phyloP scores from a whole-genome alignment of 2,797 vertebrate species.

The Scleropages formosus region DNA sequence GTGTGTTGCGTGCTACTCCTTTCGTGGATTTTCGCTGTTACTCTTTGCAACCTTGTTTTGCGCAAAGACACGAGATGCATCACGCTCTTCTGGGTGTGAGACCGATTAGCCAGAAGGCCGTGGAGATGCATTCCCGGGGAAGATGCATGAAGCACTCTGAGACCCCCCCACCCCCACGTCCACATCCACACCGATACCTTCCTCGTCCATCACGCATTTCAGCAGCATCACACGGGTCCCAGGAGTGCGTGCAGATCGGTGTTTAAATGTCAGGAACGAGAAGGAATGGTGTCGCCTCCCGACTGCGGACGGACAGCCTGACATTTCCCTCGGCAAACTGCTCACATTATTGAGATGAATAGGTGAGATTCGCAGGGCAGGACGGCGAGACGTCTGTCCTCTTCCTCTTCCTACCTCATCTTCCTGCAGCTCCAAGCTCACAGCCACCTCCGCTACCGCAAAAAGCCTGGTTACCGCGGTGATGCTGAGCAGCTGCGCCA shows the following conservation, averaged over 20 bases:
- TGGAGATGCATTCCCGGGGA: not conserved
- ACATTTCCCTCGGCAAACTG: slow-evolving; percentile 2
- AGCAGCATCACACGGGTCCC: too few species aligned
- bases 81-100: not conserved
- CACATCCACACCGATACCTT: too few species aligned
- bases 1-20: too few species aligned
- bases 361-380: too few species aligned
- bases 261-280: not conserved
- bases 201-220: not conserved
- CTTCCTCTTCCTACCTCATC: slow-evolving; percentile 1
- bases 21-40: too few species aligned
- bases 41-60: too few species aligned
- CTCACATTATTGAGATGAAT: not conserved
- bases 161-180: not conserved
- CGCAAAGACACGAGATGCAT: too few species aligned
- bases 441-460: too few species aligned
- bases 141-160: not conserved
- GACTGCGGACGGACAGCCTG: not conserved
- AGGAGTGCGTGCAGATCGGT: not conserved
- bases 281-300: not conserved
- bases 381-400: slow-evolving; percentile 6
- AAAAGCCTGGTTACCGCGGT: too few species aligned
- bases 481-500: too few species aligned
- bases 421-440: not conserved
- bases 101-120: not conserved